Percentiles rank a stretch among this genome's conserved stretches.
These are phyloP conservation scores for Epistrophella euchroma DNA, from an alignment of 2,888 invertebrate species.

Conservation along the genomic window DNA sequence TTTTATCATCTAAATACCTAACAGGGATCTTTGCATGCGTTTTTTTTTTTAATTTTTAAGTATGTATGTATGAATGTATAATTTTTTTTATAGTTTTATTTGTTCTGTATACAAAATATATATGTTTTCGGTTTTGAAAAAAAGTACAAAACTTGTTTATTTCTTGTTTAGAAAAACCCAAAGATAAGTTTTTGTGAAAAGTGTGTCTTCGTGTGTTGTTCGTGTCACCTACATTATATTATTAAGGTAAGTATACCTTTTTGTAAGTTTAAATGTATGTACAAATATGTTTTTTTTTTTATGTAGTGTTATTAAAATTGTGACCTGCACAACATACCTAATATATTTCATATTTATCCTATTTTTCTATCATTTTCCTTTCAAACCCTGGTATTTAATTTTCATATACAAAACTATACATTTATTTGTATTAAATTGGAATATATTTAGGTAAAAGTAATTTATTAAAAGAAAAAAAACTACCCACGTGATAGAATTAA, in stretches of 20 bases:
- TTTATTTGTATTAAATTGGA: too few relatives aligned
- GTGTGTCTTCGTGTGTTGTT: constrained; percentile 59
- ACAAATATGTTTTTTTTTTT: constrained; percentile 39
- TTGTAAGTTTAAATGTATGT: constrained; percentile 38
- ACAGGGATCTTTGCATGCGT: constrained; percentile 50
- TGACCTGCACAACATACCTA: constrained; percentile 72
- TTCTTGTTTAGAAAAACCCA: constrained; percentile 74
- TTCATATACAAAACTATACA: constrained; percentile 59
- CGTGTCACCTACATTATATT: constrained; percentile 24
- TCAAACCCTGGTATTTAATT: constrained; percentile 11
- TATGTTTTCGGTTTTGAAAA: constrained; percentile 63
- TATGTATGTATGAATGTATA: constrained; percentile 31
- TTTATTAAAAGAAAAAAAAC: too few relatives aligned
- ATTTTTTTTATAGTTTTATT: constrained; percentile 44
- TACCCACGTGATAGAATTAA: constrained; percentile 16
- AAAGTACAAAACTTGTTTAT: constrained; percentile 73
- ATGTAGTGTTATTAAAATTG: constrained; percentile 43
- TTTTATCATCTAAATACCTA: constrained; percentile 29
- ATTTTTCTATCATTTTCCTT: constrained; percentile 44
- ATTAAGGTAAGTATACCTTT: neutral
- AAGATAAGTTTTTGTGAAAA: constrained; percentile 57
- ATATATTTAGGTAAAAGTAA: too few relatives aligned
- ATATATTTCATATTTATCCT: constrained; percentile 8
- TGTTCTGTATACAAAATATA: constrained; percentile 76
- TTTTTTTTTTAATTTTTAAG: constrained; percentile 26